Percentiles rank a stretch among this genome's conserved stretches.
phyloP scores from a whole-genome alignment of 2,797 vertebrate species.

The Nannoperca obscura region DNA sequence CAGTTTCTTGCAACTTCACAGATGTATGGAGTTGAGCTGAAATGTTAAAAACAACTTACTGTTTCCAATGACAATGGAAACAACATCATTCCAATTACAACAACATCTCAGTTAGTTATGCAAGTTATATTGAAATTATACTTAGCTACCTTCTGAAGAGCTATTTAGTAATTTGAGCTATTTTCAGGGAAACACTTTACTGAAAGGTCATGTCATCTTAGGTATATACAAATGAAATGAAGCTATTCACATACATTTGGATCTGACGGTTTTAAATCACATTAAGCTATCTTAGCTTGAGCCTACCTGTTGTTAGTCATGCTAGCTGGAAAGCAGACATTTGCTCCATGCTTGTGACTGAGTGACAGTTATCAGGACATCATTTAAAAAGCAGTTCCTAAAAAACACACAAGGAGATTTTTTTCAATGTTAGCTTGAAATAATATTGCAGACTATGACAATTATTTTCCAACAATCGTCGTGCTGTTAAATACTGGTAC shows the following conservation, averaged over 20 bases:
- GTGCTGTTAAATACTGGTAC: constrained; percentile 5
- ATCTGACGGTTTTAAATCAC: not conserved
- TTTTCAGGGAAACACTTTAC: not conserved
- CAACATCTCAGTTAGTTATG: not conserved
- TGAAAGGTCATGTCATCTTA: not conserved
- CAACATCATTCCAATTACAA: not conserved
- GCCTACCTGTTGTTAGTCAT: not conserved
- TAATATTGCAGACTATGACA: not conserved
- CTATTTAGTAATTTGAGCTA: not conserved
- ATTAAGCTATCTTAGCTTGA: not conserved
- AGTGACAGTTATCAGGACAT: not conserved
- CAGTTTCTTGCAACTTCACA: not conserved
- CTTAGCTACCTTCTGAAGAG: not conserved
- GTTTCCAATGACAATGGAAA: no score
- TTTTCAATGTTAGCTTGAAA: not conserved
- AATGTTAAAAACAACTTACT: not conserved
- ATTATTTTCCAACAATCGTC: constrained; percentile 12
- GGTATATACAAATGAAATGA: no score
- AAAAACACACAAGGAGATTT: not conserved
- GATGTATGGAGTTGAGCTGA: not conserved
- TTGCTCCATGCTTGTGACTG: not conserved
- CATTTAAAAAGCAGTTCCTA: not conserved
- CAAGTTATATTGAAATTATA: no score
- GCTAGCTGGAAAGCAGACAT: not conserved
- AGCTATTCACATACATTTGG: not conserved